Conservation (phyloP, 2,797 vertebrate genomes). For the Heteromormyrus szaboi region DNA sequence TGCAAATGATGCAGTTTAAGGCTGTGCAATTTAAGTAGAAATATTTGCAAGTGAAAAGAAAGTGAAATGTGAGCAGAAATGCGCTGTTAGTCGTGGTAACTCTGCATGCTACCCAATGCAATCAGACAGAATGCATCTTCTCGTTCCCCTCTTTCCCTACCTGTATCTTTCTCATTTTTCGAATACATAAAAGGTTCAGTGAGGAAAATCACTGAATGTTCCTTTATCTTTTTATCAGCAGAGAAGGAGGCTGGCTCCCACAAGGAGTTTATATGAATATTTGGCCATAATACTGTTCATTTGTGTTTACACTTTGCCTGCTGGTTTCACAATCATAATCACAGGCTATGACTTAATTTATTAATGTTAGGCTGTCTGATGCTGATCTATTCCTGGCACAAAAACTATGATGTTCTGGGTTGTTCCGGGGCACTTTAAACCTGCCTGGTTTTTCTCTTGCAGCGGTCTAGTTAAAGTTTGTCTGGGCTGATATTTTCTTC, state of each 20-base stretch:
- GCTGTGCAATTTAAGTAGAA: neutral
- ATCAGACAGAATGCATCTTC: neutral
- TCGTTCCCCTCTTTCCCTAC: neutral
- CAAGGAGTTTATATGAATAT: neutral
- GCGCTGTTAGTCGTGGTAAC: neutral
- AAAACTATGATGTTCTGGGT: neutral
- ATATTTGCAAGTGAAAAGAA: slow-evolving; percentile 1
- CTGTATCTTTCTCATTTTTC: neutral
- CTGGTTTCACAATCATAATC: neutral
- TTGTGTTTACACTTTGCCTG: neutral
- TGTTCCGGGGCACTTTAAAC: neutral
- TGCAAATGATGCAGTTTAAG: neutral
- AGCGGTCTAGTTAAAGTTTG: neutral
- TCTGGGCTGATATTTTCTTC: neutral
- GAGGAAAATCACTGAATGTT: neutral
- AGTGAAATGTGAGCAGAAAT: neutral
- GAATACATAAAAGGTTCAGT: neutral
- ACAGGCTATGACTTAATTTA: neutral
- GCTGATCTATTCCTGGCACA: neutral
- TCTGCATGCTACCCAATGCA: neutral
- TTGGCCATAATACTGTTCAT: neutral
- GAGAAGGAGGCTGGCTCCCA: neutral
- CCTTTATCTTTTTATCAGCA: neutral
- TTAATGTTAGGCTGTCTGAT: neutral
- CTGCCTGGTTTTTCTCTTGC: neutral